Evolutionary conservation across 2,888 invertebrate genomes (phyloP).

Genomic region (Rhagonycha lutea): DNA sequence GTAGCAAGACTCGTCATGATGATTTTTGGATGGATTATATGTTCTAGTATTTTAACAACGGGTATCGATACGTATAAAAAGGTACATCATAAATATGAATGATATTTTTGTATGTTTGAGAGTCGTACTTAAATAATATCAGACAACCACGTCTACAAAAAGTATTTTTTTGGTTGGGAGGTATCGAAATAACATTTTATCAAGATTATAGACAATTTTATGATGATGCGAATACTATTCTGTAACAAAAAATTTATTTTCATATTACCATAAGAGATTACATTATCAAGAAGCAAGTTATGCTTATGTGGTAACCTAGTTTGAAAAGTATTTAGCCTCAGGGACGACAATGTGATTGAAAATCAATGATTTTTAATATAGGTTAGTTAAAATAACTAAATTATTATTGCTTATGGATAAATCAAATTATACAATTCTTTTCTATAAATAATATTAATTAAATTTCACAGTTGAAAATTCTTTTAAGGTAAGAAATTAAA

Average conservation of each 20-base stretch:
- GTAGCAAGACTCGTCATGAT: constrained; percentile 20
- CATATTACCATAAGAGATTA: background rate
- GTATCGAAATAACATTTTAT: background rate
- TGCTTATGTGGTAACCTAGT: background rate
- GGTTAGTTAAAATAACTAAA: too few relatives aligned
- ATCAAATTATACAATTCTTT: too few relatives aligned
- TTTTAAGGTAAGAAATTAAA: background rate
- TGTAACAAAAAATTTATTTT: background rate
- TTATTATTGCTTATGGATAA: too few relatives aligned
- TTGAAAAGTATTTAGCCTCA: background rate
- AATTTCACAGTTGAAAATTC: too few relatives aligned
- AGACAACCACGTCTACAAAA: background rate
- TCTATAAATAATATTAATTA: too few relatives aligned
- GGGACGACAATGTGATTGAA: background rate
- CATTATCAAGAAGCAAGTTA: background rate
- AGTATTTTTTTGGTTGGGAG: background rate
- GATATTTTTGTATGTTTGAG: background rate
- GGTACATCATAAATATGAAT: background rate
- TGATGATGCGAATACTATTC: background rate
- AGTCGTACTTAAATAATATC: background rate
- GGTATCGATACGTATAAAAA: constrained; percentile 19
- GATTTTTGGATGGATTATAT: constrained; percentile 22
- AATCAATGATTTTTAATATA: background rate
- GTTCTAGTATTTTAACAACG: constrained; percentile 10
- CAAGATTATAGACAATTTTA: background rate